Conservation (phyloP, 2,888 invertebrate genomes). For the Hirtodrosophila cameraria region DNA sequence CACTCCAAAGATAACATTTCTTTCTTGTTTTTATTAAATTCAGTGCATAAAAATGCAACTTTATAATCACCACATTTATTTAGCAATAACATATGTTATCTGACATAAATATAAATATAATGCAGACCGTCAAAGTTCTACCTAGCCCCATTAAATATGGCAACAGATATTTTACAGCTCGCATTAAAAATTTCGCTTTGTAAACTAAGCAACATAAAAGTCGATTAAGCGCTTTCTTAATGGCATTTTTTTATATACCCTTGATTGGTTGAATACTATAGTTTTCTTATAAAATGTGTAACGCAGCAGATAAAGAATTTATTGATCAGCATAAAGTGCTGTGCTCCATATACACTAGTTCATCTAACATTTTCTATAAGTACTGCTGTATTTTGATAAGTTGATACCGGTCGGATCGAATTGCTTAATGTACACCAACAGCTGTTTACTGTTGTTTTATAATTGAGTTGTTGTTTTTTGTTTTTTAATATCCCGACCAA, state of each 20-base stretch:
- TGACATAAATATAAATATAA: background rate
- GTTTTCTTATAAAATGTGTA: background rate
- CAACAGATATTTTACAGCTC: slow-evolving; percentile 58
- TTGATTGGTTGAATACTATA: background rate
- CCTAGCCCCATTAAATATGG: slow-evolving; percentile 37
- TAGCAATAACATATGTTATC: slow-evolving; percentile 26
- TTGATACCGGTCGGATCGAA: too few relatives aligned
- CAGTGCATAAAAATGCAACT: background rate
- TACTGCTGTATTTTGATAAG: too few relatives aligned
- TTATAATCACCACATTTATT: slow-evolving; percentile 7
- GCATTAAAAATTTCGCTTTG: slow-evolving; percentile 47
- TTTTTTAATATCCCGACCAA: too few relatives aligned
- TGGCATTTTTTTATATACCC: slow-evolving; percentile 19
- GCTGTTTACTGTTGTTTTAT: too few relatives aligned
- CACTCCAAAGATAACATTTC: too few relatives aligned
- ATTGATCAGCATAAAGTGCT: background rate
- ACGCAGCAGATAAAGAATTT: background rate
- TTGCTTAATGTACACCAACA: too few relatives aligned
- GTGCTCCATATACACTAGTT: too few relatives aligned
- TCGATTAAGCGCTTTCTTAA: slow-evolving; percentile 48
- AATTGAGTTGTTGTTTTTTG: too few relatives aligned
- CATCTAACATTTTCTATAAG: too few relatives aligned
- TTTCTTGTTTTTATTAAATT: background rate
- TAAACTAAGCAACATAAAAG: slow-evolving; percentile 54
- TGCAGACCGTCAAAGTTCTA: slow-evolving; percentile 18